Conservation (phyloP, 2,113 vertebrate genomes). For the Chiloscyllium plagiosum region DNA sequence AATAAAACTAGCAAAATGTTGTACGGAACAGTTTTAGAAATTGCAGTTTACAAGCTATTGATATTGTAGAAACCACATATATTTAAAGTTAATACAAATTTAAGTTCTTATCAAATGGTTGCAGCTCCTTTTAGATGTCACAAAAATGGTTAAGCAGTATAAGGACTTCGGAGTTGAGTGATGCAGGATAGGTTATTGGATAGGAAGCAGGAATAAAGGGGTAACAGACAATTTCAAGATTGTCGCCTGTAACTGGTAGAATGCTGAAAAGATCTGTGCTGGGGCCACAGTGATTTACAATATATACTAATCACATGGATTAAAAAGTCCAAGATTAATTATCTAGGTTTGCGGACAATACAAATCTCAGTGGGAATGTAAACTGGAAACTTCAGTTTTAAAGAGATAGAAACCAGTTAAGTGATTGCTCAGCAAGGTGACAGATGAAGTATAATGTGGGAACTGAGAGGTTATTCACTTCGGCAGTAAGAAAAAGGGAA, state of each 20-base stretch:
- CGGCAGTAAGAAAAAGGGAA: background rate
- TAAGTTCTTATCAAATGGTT: no score
- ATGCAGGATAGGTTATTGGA: no score
- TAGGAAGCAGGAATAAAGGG: no score
- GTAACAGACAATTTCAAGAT: no score
- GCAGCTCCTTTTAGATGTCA: no score
- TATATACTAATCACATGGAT: background rate
- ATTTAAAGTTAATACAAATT: no score
- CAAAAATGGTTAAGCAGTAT: no score
- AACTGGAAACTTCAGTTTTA: background rate
- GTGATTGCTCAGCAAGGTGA: background rate
- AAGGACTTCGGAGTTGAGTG: no score
- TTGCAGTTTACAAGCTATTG: background rate
- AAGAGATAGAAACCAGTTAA: background rate
- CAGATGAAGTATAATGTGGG: background rate
- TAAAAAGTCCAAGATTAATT: background rate
- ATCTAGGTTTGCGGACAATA: background rate
- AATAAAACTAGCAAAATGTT: background rate
- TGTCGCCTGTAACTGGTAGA: no score
- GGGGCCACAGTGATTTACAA: no score
- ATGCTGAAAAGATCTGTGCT: no score
- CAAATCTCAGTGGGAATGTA: background rate
- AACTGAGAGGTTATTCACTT: background rate
- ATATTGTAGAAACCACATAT: background rate
- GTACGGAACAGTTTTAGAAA: background rate